Evolutionary conservation across 2,113 vertebrate genomes (phyloP).

Genomic region (Lepus europaeus): DNA sequence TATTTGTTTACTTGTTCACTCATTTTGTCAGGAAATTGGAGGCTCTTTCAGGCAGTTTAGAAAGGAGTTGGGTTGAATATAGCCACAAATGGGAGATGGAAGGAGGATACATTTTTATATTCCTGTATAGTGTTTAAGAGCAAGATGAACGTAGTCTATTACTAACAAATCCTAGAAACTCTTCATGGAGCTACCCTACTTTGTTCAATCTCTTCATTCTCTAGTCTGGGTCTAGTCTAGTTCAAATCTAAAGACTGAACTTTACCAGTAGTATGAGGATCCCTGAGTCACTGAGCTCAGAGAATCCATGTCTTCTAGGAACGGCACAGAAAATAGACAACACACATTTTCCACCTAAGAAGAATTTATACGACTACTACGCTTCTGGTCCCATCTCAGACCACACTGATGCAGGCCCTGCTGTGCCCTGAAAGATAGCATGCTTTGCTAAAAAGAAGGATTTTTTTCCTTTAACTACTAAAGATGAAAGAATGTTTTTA

Average conservation of each 20-base stretch:
- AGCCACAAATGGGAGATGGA: background rate
- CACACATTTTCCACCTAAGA: background rate
- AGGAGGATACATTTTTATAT: background rate
- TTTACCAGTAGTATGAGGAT: background rate
- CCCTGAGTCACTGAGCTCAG: background rate
- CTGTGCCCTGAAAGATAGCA: background rate
- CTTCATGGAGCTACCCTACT: background rate
- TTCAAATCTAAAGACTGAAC: background rate
- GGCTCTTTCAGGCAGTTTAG: background rate
- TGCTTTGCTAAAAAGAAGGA: slow-evolving; percentile 12
- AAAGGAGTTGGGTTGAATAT: background rate
- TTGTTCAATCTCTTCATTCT: background rate
- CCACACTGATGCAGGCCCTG: background rate
- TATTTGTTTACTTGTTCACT: background rate
- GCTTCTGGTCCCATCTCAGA: background rate
- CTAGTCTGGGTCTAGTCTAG: background rate
- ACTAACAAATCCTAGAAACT: background rate
- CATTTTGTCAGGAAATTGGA: background rate
- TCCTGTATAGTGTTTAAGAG: background rate
- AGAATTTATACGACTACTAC: background rate
- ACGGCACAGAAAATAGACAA: background rate
- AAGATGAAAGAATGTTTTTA: slow-evolving; percentile 40
- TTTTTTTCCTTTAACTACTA: background rate
- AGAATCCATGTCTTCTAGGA: background rate
- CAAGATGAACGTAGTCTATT: background rate